Percentiles rank a stretch among this genome's conserved stretches.
Evolutionary conservation across 2,888 invertebrate species (phyloP).

Genomic region (Heliconius ismenius): DNA sequence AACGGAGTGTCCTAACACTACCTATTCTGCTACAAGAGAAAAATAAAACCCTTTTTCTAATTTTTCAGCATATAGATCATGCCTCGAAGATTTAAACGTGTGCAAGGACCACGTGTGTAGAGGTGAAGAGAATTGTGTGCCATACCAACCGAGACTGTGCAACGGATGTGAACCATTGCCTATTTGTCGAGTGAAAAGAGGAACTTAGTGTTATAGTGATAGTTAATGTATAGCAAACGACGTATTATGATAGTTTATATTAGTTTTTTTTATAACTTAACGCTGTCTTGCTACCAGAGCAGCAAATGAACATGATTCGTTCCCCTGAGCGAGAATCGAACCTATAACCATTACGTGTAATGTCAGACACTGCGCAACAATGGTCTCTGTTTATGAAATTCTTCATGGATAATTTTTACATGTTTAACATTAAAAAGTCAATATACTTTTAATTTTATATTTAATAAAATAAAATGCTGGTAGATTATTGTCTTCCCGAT

Average conservation of each 20-base stretch:
- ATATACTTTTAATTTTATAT: neutral
- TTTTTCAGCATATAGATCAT: slow-evolving; percentile 67
- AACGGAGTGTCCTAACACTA: too few species aligned
- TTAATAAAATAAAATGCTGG: too few species aligned
- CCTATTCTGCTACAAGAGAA: too few species aligned
- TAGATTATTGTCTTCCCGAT: neutral
- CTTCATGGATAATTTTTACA: neutral
- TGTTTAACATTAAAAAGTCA: neutral
- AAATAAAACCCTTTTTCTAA: neutral
- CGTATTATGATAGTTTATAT: neutral
- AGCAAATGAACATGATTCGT: neutral
- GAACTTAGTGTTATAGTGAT: slow-evolving; percentile 11
- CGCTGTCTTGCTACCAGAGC: neutral
- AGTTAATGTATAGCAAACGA: neutral
- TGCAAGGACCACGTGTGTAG: slow-evolving; percentile 66
- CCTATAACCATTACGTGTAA: too few species aligned
- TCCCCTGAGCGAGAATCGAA: neutral
- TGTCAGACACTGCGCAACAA: too few species aligned
- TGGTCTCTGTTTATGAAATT: too few species aligned
- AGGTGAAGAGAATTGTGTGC: slow-evolving; percentile 65
- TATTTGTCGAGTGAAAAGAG: slow-evolving; percentile 52
- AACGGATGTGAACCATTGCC: slow-evolving; percentile 69
- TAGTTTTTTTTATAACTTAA: neutral
- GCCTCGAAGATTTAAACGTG: slow-evolving; percentile 59
- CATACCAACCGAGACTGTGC: slow-evolving; percentile 64